Evolutionary conservation across 2,797 vertebrate genomes (phyloP).

Genomic region (Liparis tanakae): DNA sequence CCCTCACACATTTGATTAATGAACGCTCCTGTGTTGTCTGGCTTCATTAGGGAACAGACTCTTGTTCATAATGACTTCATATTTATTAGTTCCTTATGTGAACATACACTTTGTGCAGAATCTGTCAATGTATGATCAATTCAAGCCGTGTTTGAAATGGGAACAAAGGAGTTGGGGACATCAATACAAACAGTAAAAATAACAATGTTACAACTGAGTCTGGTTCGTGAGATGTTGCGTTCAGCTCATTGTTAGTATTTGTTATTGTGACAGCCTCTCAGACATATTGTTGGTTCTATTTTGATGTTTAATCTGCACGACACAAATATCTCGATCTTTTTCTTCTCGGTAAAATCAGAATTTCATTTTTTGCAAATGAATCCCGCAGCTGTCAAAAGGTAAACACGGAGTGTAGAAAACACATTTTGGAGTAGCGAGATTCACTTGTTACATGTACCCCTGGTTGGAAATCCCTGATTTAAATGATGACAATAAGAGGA

Average conservation of each 20-base stretch:
- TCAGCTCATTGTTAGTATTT: neutral
- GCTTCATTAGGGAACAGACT: neutral
- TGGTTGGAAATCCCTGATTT: neutral
- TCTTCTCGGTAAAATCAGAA: neutral
- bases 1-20: conserved; percentile 28
- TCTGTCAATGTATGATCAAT: neutral
- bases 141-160: neutral
- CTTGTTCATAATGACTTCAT: neutral
- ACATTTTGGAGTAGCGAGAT: neutral
- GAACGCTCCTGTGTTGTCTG: neutral
- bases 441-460: neutral
- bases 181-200: neutral
- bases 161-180: neutral
- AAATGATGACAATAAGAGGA: neutral
- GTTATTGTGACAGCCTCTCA: neutral
- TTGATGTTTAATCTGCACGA: neutral
- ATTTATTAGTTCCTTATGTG: neutral
- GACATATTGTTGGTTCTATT: neutral
- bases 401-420: neutral
- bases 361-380: neutral
- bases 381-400: neutral
- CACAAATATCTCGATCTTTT: neutral
- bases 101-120: neutral
- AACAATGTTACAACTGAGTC: neutral
- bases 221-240: neutral